Evolutionary conservation across 35 echinoderm and acorn worm species (phyloP).

Genomic region (Strongylocentrotus purpuratus): DNA sequence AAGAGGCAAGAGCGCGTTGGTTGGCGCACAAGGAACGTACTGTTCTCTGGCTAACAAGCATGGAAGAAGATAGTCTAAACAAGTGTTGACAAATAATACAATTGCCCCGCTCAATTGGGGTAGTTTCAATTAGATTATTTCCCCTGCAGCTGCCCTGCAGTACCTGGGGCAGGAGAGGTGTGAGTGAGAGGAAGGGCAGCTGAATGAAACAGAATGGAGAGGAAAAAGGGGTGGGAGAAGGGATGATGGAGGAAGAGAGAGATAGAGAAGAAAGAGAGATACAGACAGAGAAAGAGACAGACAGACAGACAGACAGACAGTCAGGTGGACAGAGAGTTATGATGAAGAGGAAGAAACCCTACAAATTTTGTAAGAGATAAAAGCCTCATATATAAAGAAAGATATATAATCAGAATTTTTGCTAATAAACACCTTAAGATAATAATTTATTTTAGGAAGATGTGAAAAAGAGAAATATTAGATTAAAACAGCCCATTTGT

Average conservation of each 20-base stretch:
- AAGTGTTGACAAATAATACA: slow-evolving; percentile 46
- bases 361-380: too few relatives aligned
- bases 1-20: not conserved
- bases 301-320: not conserved
- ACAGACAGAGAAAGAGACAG: too few relatives aligned
- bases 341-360: too few relatives aligned
- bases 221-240: not conserved
- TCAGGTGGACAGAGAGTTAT: too few relatives aligned
- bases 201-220: not conserved
- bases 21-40: not conserved
- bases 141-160: slow-evolving; percentile 15
- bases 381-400: too few relatives aligned
- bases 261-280: not conserved
- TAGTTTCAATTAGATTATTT: slow-evolving; percentile 24
- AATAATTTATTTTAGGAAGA: not conserved
- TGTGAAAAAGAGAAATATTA: not conserved
- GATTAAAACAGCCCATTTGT: not conserved
- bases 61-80: slow-evolving; percentile 18
- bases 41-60: not conserved
- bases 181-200: not conserved
- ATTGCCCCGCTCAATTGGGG: not conserved
- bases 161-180: not conserved
- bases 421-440: not conserved
- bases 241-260: not conserved
- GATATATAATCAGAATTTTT: not conserved